Conservation (phyloP, 2,888 invertebrate species). For the Cryptocheilus praepositus region DNA sequence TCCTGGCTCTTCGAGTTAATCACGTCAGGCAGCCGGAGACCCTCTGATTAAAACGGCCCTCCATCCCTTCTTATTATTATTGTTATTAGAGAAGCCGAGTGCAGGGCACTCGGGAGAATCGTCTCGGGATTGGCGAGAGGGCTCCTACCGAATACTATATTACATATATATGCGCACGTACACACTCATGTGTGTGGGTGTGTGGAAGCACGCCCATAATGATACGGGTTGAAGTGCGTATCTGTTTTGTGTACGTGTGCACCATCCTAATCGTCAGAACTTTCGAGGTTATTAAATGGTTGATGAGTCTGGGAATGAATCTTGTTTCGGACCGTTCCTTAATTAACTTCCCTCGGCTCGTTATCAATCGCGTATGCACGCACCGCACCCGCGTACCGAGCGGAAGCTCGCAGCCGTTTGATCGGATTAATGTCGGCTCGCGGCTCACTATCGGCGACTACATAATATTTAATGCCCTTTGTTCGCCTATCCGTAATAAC, state of each 20-base stretch:
- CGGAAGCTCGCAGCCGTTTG: background rate
- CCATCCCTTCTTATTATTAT: constrained; percentile 65
- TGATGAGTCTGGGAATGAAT: constrained; percentile 57
- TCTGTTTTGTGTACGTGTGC: constrained; percentile 10
- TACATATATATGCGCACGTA: background rate
- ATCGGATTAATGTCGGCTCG: constrained; percentile 20
- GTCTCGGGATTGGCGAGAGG: constrained; percentile 35
- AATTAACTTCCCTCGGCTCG: constrained; percentile 56
- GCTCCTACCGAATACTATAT: constrained; percentile 9
- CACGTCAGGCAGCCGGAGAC: constrained; percentile 65
- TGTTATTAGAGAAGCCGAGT: constrained; percentile 61
- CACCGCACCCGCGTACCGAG: too few relatives aligned
- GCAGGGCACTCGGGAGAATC: constrained; percentile 48
- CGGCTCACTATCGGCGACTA: too few relatives aligned
- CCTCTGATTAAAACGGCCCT: constrained; percentile 69
- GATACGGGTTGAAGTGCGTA: background rate
- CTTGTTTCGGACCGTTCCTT: constrained; percentile 52
- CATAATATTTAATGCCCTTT: too few relatives aligned
- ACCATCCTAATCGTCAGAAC: constrained; percentile 56
- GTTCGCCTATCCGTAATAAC: too few relatives aligned
- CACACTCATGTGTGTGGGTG: constrained; percentile 3
- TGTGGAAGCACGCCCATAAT: constrained; percentile 6
- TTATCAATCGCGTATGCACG: constrained; percentile 38
- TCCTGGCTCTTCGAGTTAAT: constrained; percentile 63
- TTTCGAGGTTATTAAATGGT: constrained; percentile 64